A percentile compares a stretch with the other conserved stretches of the same genome.
Conservation (phyloP, 2,113 vertebrate genomes). For the Pterophyllum scalare region DNA sequence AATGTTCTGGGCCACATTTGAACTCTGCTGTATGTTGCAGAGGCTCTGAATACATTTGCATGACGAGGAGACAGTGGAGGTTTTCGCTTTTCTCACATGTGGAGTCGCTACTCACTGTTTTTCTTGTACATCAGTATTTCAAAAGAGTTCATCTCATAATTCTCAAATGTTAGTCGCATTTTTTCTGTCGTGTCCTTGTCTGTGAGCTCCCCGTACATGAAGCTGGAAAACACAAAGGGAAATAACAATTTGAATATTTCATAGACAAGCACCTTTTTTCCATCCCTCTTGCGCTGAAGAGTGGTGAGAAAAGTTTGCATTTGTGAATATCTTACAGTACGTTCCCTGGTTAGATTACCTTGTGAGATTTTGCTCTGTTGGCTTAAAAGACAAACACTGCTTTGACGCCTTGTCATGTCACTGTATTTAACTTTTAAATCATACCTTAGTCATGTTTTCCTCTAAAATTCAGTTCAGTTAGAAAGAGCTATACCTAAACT, state of each 20-base stretch:
- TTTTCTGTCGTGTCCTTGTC: conserved; percentile 98
- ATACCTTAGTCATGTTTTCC: background rate
- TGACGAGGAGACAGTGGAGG: conserved; percentile 59
- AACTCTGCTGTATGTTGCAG: conserved; percentile 49
- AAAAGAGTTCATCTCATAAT: conserved; percentile 99
- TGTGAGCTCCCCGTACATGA: conserved; percentile 99
- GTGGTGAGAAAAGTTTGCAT: background rate
- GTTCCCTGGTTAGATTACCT: background rate
- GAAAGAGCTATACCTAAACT: background rate
- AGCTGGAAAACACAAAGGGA: conserved; percentile 83
- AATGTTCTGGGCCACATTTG: conserved; percentile 63
- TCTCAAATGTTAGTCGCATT: conserved; percentile 97
- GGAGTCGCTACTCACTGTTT: conserved; percentile 89
- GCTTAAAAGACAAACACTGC: background rate
- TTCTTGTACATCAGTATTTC: conserved; percentile 99
- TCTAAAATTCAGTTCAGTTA: background rate
- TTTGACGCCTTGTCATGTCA: background rate
- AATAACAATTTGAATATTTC: conserved; percentile 37
- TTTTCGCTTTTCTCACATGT: background rate
- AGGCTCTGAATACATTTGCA: conserved; percentile 71
- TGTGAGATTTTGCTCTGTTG: background rate
- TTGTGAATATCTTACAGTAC: background rate
- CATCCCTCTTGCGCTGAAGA: background rate
- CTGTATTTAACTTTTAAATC: background rate
- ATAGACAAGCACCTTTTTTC: background rate